Base-by-base conservation (phyloP, 1,140 invertebrate genomes). In the Cylas formicarius region DNA sequence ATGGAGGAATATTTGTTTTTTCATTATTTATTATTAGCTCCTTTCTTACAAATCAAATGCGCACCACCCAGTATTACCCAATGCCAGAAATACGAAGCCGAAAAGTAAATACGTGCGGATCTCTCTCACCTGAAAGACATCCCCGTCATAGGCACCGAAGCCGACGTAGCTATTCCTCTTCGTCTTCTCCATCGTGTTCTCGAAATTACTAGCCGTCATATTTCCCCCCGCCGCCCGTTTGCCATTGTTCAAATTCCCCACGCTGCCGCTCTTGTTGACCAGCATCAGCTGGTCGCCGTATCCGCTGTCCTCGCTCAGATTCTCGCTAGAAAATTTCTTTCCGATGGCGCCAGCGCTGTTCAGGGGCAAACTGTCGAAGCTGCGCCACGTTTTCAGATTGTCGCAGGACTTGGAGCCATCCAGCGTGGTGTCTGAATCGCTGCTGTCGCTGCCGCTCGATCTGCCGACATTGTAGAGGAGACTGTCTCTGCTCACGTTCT, bases 221-320 rank as follows among this genome's bases (percentile, higher is more conserved):
- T 23, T 48, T 8, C 26, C 45, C 16, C 19, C 23, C 11, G 29
- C 13, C 8, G 5, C 20, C 21, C 22, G 27, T 17, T 24, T 27
- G 19, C 14, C n/a, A n/a, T 7, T 32, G 9, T 33, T 13, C 20
- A 41, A 22, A 40, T 40, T 33, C 6, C 33, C 32, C 4, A 21
- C 43, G 38, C 38, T 44, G 42, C 69, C 67, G 60, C 69, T 70
- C 42, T 67, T 61, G 68, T 66, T 19, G 7, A n/a, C 21, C 16
- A 14, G 29, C 4, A 48, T 33, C 33, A 72, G 66, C 42, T 74
- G 72, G 52, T 81, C 78, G 44, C 81, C 78, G 64, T 82, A 84
- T 13, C 82, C 81, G 47, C 80, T 82, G 63, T 84, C 81, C 57
- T 84, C 81, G 52, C 80, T 82, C 24, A 84, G 65, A 69, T 83